Percentiles rank a stretch among this genome's conserved stretches.
These are phyloP conservation scores for Harpalus rubripes DNA, from an alignment of 2,888 invertebrate species.

Conservation along the genomic window DNA sequence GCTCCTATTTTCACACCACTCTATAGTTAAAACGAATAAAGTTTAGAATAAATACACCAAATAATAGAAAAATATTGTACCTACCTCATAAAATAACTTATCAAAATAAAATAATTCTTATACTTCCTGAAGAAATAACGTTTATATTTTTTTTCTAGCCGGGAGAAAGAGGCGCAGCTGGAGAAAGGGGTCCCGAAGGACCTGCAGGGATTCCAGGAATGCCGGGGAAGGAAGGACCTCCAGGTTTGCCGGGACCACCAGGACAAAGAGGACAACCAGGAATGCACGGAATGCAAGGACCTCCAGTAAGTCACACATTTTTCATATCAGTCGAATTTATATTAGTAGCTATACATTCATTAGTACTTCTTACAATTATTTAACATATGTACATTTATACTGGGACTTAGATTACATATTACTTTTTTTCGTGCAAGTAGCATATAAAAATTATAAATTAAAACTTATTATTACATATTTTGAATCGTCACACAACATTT, in stretches of 20 bases:
- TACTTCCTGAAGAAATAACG: not conserved
- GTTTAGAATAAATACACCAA: not conserved
- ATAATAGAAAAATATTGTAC: not conserved
- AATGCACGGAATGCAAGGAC: slow-evolving; percentile 81
- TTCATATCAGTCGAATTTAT: slow-evolving; percentile 20
- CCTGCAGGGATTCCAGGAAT: slow-evolving; percentile 80
- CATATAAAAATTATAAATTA: slow-evolving; percentile 32
- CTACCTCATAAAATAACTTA: not conserved
- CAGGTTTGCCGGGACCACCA: slow-evolving; percentile 81
- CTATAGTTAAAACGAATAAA: too few relatives aligned
- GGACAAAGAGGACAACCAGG: slow-evolving; percentile 82
- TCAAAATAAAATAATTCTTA: not conserved
- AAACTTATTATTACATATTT: slow-evolving; percentile 24
- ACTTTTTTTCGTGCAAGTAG: not conserved
- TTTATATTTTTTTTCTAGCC: slow-evolving; percentile 74
- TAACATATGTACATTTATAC: slow-evolving; percentile 41
- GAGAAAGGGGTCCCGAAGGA: slow-evolving; percentile 81
- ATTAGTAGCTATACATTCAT: slow-evolving; percentile 38
- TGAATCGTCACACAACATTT: slow-evolving; percentile 31
- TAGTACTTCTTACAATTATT: slow-evolving; percentile 15
- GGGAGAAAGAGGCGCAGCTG: slow-evolving; percentile 80
- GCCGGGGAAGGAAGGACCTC: slow-evolving; percentile 80
- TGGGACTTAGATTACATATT: slow-evolving; percentile 21
- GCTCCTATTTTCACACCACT: too few relatives aligned
- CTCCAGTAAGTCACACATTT: slow-evolving; percentile 77